Evolutionary conservation across 2,888 invertebrate genomes (phyloP).

Genomic region (Calliscelio sp.): DNA sequence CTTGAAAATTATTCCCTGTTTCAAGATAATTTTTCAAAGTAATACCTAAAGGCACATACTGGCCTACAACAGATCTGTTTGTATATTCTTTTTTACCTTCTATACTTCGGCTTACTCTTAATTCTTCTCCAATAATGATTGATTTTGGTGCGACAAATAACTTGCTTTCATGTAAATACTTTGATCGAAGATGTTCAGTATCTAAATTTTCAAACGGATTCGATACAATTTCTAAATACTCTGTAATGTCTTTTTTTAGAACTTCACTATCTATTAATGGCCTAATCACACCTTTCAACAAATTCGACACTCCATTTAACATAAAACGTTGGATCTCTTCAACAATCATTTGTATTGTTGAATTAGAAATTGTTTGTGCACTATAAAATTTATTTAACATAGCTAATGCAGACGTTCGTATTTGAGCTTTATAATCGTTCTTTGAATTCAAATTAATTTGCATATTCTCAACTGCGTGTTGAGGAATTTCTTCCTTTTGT

Average conservation of each 20-base stretch:
- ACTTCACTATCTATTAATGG: background rate
- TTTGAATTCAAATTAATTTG: too few relatives aligned
- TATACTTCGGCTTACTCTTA: background rate
- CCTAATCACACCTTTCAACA: too few relatives aligned
- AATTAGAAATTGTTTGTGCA: constrained; percentile 8
- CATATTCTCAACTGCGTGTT: too few relatives aligned
- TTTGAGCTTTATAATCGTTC: background rate
- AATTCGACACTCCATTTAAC: too few relatives aligned
- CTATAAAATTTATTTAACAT: background rate
- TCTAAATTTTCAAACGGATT: constrained; percentile 14
- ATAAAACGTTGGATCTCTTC: background rate
- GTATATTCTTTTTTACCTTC: background rate
- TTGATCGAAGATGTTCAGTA: background rate
- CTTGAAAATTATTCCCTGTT: constrained; percentile 39
- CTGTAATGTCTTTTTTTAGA: background rate
- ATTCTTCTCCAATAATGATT: background rate
- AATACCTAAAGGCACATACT: background rate
- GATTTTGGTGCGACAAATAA: background rate
- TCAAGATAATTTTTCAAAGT: constrained; percentile 26
- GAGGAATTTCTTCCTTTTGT: too few relatives aligned
- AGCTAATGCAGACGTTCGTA: background rate
- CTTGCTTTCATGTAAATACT: background rate
- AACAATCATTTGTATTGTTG: constrained; percentile 1
- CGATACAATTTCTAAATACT: background rate
- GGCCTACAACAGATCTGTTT: background rate